These are phyloP conservation scores for Drosophila kurseongensis DNA, from an alignment of 1,140 invertebrate genomes.

Conservation along the genomic window DNA sequence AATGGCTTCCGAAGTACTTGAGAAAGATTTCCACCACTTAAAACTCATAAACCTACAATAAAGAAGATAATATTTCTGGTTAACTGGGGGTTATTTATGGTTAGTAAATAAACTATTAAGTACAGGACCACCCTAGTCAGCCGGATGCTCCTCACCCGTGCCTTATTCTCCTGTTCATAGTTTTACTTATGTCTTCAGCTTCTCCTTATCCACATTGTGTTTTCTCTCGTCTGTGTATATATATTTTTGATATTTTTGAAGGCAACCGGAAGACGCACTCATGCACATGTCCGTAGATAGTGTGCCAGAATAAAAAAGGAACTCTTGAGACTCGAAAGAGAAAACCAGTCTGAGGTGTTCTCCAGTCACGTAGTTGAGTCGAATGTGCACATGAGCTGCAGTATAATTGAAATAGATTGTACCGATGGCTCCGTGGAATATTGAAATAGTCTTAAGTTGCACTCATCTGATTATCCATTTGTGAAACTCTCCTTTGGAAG, in stretches of 20 bases:
- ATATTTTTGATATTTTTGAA: slow-evolving; percentile 2
- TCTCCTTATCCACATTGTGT: too few species aligned
- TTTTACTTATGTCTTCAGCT: too few species aligned
- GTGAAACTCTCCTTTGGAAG: not conserved
- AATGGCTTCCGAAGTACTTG: not conserved
- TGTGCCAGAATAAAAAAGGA: not conserved
- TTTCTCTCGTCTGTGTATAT: not conserved
- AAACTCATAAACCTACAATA: not conserved
- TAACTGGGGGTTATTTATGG: too few species aligned
- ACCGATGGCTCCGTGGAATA: not conserved
- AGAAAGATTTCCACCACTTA: not conserved
- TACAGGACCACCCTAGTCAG: too few species aligned
- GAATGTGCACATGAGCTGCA: not conserved
- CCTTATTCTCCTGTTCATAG: too few species aligned
- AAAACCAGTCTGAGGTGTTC: slow-evolving; percentile 14
- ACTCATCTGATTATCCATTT: not conserved
- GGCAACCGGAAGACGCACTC: slow-evolving; percentile 25
- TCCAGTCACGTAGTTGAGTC: slow-evolving; percentile 15
- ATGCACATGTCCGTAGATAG: slow-evolving; percentile 19
- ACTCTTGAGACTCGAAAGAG: slow-evolving; percentile 1
- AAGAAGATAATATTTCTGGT: too few species aligned
- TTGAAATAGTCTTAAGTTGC: not conserved
- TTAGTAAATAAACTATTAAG: too few species aligned
- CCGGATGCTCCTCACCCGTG: too few species aligned
- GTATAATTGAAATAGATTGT: slow-evolving; percentile 43